phyloP scores from a whole-genome alignment of 2,113 vertebrate genomes.

The Lipophrys pholis region DNA sequence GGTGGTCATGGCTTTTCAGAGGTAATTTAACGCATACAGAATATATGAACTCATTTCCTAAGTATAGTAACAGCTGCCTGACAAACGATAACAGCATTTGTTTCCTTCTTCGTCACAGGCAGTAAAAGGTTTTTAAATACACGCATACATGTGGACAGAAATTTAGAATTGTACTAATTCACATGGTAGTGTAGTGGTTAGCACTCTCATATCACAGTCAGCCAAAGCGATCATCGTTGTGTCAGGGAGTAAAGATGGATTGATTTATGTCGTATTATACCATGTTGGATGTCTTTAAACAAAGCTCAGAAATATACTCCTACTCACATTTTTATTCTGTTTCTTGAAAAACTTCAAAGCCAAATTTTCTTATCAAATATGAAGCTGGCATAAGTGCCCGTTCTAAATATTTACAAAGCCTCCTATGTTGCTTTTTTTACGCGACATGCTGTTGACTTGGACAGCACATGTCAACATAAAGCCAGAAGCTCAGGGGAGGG shows the following conservation, averaged over 20 bases:
- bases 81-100: conserved; percentile 10
- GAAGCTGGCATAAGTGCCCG: background rate
- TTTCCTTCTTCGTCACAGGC: conserved; percentile 13
- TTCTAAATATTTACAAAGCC: background rate
- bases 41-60: conserved; percentile 18
- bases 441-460: background rate
- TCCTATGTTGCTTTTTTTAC: background rate
- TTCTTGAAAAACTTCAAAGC: no score
- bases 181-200: no score
- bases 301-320: no score
- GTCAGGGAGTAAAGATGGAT: no score
- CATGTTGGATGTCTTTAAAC: no score
- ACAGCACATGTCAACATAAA: background rate
- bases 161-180: background rate
- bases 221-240: no score
- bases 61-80: conserved; percentile 24
- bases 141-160: background rate
- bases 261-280: no score
- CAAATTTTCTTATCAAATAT: conserved; percentile 3
- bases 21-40: conserved; percentile 41
- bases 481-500: conserved; percentile 4
- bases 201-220: no score
- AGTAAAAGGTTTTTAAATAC: background rate
- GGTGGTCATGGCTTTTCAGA: conserved; percentile 28
- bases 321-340: no score